Conservation (phyloP, 1,140 invertebrate genomes). For the Nasonia giraulti region DNA sequence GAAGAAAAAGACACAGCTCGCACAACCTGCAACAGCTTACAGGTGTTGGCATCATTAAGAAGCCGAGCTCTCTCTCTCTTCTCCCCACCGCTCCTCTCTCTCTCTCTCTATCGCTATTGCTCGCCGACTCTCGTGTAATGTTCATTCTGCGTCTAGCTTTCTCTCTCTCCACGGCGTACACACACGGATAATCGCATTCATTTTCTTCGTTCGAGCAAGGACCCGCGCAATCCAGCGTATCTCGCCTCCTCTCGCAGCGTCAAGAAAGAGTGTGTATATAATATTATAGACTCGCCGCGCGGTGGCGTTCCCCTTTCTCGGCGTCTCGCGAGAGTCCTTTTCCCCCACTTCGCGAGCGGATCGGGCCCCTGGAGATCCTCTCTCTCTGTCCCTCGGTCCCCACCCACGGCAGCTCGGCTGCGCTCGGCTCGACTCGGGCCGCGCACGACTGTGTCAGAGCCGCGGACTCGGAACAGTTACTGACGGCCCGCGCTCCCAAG, state of each 20-base stretch:
- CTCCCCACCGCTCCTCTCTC: neutral
- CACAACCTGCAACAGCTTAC: conserved; percentile 28
- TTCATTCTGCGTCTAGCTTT: conserved; percentile 9
- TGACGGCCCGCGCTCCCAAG: conserved; percentile 61
- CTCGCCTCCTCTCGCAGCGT: neutral
- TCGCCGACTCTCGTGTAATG: neutral
- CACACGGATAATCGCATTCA: conserved; percentile 35
- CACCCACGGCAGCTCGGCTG: conserved; percentile 1
- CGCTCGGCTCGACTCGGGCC: conserved; percentile 47
- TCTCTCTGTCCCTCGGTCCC: conserved; percentile 39
- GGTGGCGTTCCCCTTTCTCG: conserved; percentile 45
- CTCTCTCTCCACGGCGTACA: conserved; percentile 20
- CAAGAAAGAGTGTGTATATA: neutral
- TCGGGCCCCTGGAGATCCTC: conserved; percentile 56
- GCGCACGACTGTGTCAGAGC: conserved; percentile 62
- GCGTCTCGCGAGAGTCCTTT: neutral
- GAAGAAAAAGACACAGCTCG: neutral
- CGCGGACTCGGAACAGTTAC: conserved; percentile 70
- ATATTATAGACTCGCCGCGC: neutral
- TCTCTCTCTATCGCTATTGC: conserved; percentile 46
- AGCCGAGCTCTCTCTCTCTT: neutral
- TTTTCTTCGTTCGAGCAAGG: conserved; percentile 27
- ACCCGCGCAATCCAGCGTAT: conserved; percentile 6
- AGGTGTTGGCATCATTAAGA: conserved; percentile 45
- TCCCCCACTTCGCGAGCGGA: conserved; percentile 50